phyloP scores from a whole-genome alignment of 1,140 invertebrate species.

The Spodoptera litura region DNA sequence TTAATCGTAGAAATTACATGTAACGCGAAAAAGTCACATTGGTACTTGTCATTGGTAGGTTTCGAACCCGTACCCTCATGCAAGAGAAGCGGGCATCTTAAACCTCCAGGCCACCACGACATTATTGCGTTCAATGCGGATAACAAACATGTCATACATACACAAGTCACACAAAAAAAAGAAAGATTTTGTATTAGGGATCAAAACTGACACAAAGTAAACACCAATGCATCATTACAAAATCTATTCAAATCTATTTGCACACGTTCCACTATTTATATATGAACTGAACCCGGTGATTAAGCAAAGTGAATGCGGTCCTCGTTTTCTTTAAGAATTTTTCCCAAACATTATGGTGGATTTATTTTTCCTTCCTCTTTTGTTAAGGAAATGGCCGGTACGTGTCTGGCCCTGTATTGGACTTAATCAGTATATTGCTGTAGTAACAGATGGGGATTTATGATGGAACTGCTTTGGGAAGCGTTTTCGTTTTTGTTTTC shows the following conservation, averaged over 20 bases:
- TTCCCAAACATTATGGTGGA: slow-evolving; percentile 33
- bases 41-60: too few species aligned
- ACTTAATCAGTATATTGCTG: slow-evolving; percentile 41
- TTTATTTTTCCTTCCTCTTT: slow-evolving; percentile 38
- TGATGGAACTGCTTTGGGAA: neutral
- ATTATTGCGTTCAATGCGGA: too few species aligned
- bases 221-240: neutral
- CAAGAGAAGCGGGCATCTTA: too few species aligned
- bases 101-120: too few species aligned
- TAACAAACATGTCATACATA: too few species aligned
- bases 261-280: slow-evolving; percentile 13
- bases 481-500: neutral
- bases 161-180: too few species aligned
- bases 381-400: slow-evolving; percentile 41
- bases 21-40: too few species aligned
- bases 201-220: neutral
- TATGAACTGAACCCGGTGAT: neutral
- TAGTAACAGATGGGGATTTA: neutral
- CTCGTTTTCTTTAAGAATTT: slow-evolving; percentile 35
- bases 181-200: too few species aligned
- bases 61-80: too few species aligned
- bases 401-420: slow-evolving; percentile 29
- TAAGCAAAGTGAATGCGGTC: neutral
- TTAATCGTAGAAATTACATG: too few species aligned
- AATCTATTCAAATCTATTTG: slow-evolving; percentile 1